Evolutionary conservation across 2,113 vertebrate genomes (phyloP).

Genomic region (Psilopsiagon aymara): DNA sequence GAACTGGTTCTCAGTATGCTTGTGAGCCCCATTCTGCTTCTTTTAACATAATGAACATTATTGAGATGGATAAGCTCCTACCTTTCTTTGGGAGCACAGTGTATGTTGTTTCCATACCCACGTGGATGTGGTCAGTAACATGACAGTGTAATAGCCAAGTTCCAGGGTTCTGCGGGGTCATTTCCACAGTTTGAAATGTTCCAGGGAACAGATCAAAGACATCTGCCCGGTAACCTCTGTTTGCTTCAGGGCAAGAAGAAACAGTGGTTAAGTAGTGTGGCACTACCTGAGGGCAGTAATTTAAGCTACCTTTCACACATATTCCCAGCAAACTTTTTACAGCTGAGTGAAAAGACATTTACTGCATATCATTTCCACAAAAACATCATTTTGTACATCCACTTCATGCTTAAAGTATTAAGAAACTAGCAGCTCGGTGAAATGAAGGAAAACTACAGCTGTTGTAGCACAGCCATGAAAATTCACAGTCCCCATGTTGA

Average conservation of each 20-base stretch:
- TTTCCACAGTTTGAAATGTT: conserved; percentile 87
- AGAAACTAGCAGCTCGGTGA: background rate
- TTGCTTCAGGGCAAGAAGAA: conserved; percentile 71
- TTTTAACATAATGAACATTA: too few relatives aligned
- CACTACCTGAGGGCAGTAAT: background rate
- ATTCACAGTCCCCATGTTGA: background rate
- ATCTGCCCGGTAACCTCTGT: conserved; percentile 81
- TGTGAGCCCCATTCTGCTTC: background rate
- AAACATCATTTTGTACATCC: background rate
- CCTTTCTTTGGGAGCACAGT: conserved; percentile 77
- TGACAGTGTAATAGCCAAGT: conserved; percentile 89
- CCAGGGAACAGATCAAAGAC: conserved; percentile 93
- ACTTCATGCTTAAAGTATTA: background rate
- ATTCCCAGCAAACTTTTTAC: background rate
- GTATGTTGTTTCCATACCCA: conserved; percentile 84
- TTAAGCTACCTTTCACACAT: background rate
- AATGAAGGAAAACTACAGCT: background rate
- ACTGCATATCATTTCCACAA: background rate
- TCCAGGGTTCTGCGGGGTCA: conserved; percentile 77
- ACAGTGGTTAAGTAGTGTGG: background rate
- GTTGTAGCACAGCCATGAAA: background rate
- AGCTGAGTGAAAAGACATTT: background rate
- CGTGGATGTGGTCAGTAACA: conserved; percentile 83
- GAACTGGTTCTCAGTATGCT: rapidly evolving
- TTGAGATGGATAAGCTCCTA: background rate